These are phyloP conservation scores for Zenarchopterus dispar DNA, from an alignment of 2,797 vertebrate genomes.

Conservation along the genomic window DNA sequence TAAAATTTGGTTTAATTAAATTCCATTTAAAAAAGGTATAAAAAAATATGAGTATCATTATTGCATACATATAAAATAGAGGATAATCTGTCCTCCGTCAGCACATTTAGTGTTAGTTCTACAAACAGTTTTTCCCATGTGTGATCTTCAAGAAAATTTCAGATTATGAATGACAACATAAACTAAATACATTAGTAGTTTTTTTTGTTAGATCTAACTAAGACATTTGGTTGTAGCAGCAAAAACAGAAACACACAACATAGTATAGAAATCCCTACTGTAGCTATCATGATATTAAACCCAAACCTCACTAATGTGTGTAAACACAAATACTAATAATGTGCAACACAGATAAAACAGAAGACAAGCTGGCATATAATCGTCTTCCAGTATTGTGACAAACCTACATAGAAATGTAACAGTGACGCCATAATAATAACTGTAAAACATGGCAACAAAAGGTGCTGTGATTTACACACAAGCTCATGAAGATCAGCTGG, in stretches of 20 bases:
- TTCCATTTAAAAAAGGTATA: constrained; percentile 27
- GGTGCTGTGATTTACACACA: constrained; percentile 23
- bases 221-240: constrained; percentile 67
- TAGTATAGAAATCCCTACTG: constrained; percentile 55
- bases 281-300: constrained; percentile 43
- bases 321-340: constrained; percentile 52
- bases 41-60: constrained; percentile 59
- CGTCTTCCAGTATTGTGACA: constrained; percentile 34
- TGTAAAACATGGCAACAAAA: constrained; percentile 43
- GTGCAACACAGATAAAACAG: constrained; percentile 12
- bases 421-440: constrained; percentile 31
- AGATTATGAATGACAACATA: constrained; percentile 22
- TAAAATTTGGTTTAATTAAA: constrained; percentile 49
- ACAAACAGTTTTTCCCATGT: constrained; percentile 36
- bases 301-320: constrained; percentile 46
- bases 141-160: constrained; percentile 19
- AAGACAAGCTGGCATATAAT: constrained; percentile 36
- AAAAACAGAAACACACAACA: constrained; percentile 38
- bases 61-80: constrained; percentile 55
- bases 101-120: constrained; percentile 54
- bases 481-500: constrained; percentile 53
- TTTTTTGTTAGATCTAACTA: constrained; percentile 36
- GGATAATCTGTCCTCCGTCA: constrained; percentile 14
- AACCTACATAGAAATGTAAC: constrained; percentile 40
- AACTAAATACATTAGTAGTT: constrained; percentile 46